Base-by-base conservation (phyloP, 2,113 vertebrate genomes). In the Macaca mulatta region DNA sequence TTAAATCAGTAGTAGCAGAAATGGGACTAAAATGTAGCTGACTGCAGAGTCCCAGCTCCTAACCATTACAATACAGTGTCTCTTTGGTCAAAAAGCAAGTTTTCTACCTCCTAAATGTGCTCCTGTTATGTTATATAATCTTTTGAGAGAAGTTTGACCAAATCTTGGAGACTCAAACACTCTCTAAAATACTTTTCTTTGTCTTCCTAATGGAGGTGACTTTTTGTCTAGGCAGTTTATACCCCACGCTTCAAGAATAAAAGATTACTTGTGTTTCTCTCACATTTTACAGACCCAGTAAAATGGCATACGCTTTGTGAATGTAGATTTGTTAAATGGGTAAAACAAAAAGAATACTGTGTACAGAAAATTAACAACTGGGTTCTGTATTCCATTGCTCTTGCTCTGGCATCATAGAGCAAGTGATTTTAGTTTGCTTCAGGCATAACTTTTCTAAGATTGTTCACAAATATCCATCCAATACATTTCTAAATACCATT, bases 211-310 rank as follows among this genome's bases (percentile, higher is more conserved):
- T 25, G 11, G 59, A 77, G 59, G 32, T 78, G 17, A 75, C 79
- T 91, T 94, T 93, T 55, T 70, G 50, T 70, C 81, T 93, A 27
- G 4, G 57, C 20, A 86, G 67, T 77, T 89, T 72, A 75, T 48
- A 86, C 43, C 22, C 96, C 52, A 95, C 22, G 0, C 69, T 50
- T 78, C 59, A 89, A 86, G 74, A 89, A 97, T 87, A 94, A 97
- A 93, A 97, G 96, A 70, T 75, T 81, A 18, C 45, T 88, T 95
- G 97, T 97, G 84, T 10, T 59, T 90, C 94, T 40, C 1, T 55
- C 69, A 59, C 78, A 94, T 88, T 93, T 84, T 67, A 88, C 23
- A 85, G 81, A 57, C 57, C 57, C 88, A 67, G 78, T 61, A 96
- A 87, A 96, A 97, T 79, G 72, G 78, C 74, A 92, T 2, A 8